A percentile compares a stretch with the other conserved stretches of the same genome.
These are phyloP conservation scores for Onychomys torridus DNA, from an alignment of 2,797 vertebrate species.

Conservation along the genomic window DNA sequence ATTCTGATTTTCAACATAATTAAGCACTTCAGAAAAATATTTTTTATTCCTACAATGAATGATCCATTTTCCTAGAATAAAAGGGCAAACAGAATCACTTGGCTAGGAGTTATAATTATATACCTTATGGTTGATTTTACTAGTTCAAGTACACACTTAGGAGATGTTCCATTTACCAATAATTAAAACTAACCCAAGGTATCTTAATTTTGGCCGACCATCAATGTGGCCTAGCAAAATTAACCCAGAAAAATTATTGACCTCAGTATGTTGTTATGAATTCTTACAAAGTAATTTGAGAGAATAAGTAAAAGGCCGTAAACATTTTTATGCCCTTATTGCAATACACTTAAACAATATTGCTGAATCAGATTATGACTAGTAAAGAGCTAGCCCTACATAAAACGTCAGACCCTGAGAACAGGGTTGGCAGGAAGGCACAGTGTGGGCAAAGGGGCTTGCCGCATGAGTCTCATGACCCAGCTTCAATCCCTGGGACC, in stretches of 20 bases:
- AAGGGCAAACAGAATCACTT: constrained; percentile 6
- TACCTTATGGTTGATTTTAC: neutral
- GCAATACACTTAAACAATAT: neutral
- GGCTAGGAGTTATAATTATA: neutral
- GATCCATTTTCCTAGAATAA: neutral
- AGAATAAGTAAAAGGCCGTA: neutral
- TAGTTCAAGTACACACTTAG: neutral
- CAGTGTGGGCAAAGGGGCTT: neutral
- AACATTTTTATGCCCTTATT: neutral
- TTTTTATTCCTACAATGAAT: neutral
- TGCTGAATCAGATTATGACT: neutral
- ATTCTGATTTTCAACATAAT: neutral
- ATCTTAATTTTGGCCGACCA: neutral
- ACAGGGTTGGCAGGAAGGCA: neutral
- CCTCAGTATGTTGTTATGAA: neutral
- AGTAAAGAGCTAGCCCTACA: neutral
- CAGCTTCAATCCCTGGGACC: neutral
- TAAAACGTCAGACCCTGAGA: neutral
- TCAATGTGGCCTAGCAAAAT: neutral
- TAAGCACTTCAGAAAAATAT: constrained; percentile 22
- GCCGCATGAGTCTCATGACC: neutral
- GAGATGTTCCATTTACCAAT: neutral
- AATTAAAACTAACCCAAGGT: neutral
- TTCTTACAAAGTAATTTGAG: constrained; percentile 17
- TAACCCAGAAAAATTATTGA: neutral